Percentiles rank a stretch among this genome's conserved stretches.
Conservation (phyloP, 2,113 vertebrate genomes). For the Platichthys flesus region DNA sequence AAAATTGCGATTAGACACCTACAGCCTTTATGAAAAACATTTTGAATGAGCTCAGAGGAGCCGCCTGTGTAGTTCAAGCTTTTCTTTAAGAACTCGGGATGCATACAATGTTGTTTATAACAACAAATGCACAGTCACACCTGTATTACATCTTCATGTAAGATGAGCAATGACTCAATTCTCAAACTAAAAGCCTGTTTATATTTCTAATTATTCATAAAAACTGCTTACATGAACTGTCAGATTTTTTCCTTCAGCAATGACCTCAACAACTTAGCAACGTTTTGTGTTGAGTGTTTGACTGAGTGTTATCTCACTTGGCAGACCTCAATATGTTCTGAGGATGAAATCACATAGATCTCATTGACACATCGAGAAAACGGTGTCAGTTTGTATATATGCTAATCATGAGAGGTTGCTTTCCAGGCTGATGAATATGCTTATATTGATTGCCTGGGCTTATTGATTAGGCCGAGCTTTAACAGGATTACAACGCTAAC, state of each 20-base stretch:
- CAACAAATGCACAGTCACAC: not conserved
- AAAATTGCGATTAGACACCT: no score
- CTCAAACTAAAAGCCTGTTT: not conserved
- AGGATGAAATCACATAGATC: conserved; percentile 24
- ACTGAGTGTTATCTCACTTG: not conserved
- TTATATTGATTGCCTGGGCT: conserved; percentile 64
- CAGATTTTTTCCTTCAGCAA: not conserved
- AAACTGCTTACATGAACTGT: not conserved
- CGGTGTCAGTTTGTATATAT: conserved; percentile 16
- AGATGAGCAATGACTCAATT: not conserved
- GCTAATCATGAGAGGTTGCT: conserved; percentile 51
- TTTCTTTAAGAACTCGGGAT: not conserved
- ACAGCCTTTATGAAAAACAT: not conserved
- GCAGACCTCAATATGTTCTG: not conserved
- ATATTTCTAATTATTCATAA: not conserved
- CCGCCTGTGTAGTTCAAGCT: not conserved
- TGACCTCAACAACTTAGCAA: no score
- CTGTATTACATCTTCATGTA: not conserved
- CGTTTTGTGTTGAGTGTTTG: not conserved
- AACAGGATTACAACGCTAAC: conserved; percentile 79
- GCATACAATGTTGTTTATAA: not conserved
- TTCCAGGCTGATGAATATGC: conserved; percentile 69
- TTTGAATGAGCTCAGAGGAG: not conserved
- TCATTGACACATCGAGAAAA: conserved; percentile 14
- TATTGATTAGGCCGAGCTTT: conserved; percentile 76